A percentile compares a stretch with the other conserved stretches of the same genome.
Evolutionary conservation across 2,113 vertebrate species (phyloP).

Genomic region (Mionectes macconnelli): DNA sequence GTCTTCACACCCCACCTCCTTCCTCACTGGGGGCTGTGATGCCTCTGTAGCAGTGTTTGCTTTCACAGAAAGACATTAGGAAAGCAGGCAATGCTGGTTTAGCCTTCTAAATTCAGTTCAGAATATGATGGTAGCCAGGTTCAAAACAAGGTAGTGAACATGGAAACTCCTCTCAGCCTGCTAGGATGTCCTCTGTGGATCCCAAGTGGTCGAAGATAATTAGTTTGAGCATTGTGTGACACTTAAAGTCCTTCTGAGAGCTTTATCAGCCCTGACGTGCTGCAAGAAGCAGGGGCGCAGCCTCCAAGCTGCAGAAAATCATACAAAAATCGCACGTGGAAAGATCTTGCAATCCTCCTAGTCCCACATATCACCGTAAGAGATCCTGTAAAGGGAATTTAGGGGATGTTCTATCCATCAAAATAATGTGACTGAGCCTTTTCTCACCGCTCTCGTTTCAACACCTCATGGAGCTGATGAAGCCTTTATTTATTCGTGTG

Average conservation of each 20-base stretch:
- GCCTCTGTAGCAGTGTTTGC: background rate
- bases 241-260: background rate
- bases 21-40: accelerated
- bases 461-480: background rate
- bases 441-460: background rate
- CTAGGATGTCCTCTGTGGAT: background rate
- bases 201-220: background rate
- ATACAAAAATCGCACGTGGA: accelerated
- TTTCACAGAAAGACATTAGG: background rate
- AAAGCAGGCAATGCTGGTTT: no score
- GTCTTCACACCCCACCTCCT: background rate
- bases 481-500: background rate
- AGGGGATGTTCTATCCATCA: background rate
- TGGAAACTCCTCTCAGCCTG: background rate
- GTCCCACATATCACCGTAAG: background rate
- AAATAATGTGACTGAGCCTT: accelerated
- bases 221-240: accelerated
- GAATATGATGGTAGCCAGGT: background rate
- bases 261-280: background rate
- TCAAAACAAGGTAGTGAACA: background rate
- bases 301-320: background rate
- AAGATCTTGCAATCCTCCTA: background rate
- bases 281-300: background rate
- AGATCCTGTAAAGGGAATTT: background rate
- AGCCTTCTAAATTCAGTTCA: background rate